These are phyloP conservation scores for Myiozetetes cayanensis DNA, from an alignment of 2,113 vertebrate genomes.

Conservation along the genomic window DNA sequence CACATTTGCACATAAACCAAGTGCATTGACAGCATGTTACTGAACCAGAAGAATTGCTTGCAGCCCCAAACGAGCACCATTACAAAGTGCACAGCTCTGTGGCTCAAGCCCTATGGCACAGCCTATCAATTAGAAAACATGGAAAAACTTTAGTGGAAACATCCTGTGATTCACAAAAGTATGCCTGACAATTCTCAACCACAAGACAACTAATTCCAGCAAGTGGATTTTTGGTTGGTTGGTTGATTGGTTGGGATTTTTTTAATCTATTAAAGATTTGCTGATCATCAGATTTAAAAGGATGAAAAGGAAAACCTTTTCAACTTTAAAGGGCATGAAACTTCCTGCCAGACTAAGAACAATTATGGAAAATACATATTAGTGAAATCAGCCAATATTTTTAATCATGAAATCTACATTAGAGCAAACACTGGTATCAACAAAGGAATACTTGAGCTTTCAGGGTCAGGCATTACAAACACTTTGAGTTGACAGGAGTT, in stretches of 20 bases:
- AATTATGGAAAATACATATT: not conserved
- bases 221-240: not conserved
- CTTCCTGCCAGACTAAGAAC: not conserved
- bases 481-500: not conserved
- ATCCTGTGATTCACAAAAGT: not conserved
- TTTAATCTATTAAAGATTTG: not conserved
- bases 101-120: not conserved
- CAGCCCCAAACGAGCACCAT: not conserved
- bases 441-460: not conserved
- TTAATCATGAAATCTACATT: not conserved
- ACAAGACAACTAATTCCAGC: not conserved
- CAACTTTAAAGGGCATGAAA: not conserved
- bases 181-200: accelerated
- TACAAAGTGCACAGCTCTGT: not conserved
- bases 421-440: not conserved
- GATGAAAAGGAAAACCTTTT: not conserved
- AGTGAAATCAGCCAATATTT: not conserved
- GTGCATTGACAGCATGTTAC: accelerated
- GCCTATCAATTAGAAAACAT: not conserved
- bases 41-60: accelerated
- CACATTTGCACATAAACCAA: not conserved
- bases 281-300: not conserved
- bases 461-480: not conserved
- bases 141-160: not conserved
- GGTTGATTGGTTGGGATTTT: not conserved